Evolutionary conservation across 1,140 invertebrate species (phyloP).

Genomic region (Anadara kagoshimensis): DNA sequence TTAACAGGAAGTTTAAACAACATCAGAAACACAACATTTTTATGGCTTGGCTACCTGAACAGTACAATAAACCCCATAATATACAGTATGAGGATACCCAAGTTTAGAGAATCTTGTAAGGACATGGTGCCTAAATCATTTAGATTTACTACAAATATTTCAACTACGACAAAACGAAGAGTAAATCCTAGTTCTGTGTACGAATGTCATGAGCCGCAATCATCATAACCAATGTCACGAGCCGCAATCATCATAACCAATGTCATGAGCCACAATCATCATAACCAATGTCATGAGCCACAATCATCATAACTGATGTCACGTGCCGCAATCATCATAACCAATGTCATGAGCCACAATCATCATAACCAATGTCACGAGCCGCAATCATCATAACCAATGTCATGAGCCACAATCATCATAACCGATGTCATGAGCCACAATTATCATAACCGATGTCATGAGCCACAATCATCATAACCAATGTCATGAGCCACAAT

Average conservation of each 20-base stretch:
- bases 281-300: conserved; percentile 7
- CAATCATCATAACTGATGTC: not conserved
- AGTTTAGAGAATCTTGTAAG: conserved; percentile 37
- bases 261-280: conserved; percentile 1
- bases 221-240: conserved; percentile 1
- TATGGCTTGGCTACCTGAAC: conserved; percentile 46
- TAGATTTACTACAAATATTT: not conserved
- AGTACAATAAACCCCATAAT: conserved; percentile 46
- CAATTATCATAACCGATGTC: not conserved
- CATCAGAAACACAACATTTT: conserved; percentile 13
- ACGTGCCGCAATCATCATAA: conserved; percentile 5
- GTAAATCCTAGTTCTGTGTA: conserved; percentile 35
- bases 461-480: conserved; percentile 7
- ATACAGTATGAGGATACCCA: conserved; percentile 41
- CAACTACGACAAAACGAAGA: conserved; percentile 7
- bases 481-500: conserved; percentile 1
- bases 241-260: not conserved
- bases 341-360: conserved; percentile 1
- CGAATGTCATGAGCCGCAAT: conserved; percentile 1
- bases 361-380: conserved; percentile 8
- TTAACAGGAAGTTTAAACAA: not conserved
- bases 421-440: conserved; percentile 1
- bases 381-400: not conserved
- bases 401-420: conserved; percentile 1
- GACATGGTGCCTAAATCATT: conserved; percentile 23